Evolutionary conservation across 2,888 invertebrate genomes (phyloP), one percentile per base, ranked within the genome.

Genomic region (Scaptomyza flava): DNA sequence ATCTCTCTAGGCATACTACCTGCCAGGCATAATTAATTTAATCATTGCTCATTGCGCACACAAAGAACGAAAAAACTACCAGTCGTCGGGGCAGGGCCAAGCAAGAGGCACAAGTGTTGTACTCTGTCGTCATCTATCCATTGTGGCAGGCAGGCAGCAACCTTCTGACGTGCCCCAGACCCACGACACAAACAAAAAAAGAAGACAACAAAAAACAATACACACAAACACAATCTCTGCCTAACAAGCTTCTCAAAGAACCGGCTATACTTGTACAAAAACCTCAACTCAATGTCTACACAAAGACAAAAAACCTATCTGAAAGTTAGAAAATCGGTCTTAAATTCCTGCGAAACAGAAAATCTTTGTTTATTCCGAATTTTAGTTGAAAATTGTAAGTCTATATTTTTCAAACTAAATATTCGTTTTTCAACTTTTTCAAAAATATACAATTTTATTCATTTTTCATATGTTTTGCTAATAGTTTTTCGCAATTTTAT

Each of bases 1-100:
- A 56, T 38, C 36, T 31, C 33, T 51, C 51, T 36, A 47, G 57
- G 14, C 43, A 14, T 6, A 42, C 73, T 89, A 85, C 84, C 84
- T 85, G 84, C 71, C 79, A 63, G 63, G 70, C 85, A 89, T 85
- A 87, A 85, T 85, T 89, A 85, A 85, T 85, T 84, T 84, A 84
- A 87, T 89, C 85, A 87, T 79, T 84, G 88, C 86, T 75, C 86
- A 85, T 68, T 74, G 82, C 74, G 72, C 77, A 79, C 72, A 66
- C 48, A 60, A 58, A 65, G 43, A 67, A 41, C 12, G 36, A 36
- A n/a, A 14, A 14, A 34, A 33, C 11, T 36, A 43, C 48, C 43
- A 56, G 74, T 66, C 43, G 31, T 58, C 52, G 34, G 43, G 63
- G 60, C 57, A 43, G 62, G 60, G 48, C 27, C 53, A 58, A 67